Evolutionary conservation across 1,140 invertebrate genomes (phyloP), one percentile per base, ranked within the genome.

Genomic region (Leptinotarsa texana): DNA sequence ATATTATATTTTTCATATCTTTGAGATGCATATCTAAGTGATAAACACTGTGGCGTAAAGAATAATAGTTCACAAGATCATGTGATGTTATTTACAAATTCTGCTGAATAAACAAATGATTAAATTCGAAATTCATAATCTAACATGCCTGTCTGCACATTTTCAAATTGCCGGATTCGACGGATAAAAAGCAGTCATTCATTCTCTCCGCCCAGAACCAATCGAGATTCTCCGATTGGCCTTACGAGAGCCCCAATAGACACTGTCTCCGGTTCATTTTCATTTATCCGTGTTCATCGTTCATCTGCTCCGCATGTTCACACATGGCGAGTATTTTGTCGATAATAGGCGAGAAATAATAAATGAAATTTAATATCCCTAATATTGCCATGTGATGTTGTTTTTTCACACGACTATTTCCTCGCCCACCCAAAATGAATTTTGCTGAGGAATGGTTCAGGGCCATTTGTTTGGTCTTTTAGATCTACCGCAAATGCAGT

Each of bases 131-230:
- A 42, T 42, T 42, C 33, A 42, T 42, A 42, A 11, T 42, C 63
- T 21, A 65, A 17, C 21, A 27, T 65, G 17, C 63, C 63, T 24
- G 21, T 57, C 51, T 57, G n/a, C 51, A 57, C 51, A n/a, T 57
- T 57, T 15, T 17, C 3, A 18, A 57, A 57, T 57, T 57, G n/a
- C n/a, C 51, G 15, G 51, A 57, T 18, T 57, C 51, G 51, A 17
- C 24, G 21, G 66, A 68, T 68, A 68, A 68, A 68, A 68, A 42
- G 66, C 24, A 15, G 63, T 66, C 5, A 22, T 24, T 22, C 63
- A 33, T 66, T 66, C 21, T 68, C 66, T 68, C 66, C 66, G 66
- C 66, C 66, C 66, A 68, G 24, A 68, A 42, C 66, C 33, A 68
- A 68, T 68, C 33, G 24, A 47, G 24, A 18, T 27, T 21, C 33